These are phyloP conservation scores for Pitangus sulphuratus DNA, from an alignment of 2,797 vertebrate species.

Conservation along the genomic window DNA sequence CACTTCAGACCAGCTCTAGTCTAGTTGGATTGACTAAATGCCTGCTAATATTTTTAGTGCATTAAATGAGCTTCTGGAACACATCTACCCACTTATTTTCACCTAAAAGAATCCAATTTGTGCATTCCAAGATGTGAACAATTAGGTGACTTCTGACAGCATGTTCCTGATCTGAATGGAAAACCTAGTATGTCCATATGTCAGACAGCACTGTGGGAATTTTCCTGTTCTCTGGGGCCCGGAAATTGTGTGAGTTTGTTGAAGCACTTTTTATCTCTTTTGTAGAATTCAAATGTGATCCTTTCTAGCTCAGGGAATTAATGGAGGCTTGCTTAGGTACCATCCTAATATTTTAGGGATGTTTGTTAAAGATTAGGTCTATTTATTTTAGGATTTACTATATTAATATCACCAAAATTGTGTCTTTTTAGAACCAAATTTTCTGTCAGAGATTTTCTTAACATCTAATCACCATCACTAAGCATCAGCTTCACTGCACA, in stretches of 20 bases:
- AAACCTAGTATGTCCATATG: neutral
- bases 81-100: neutral
- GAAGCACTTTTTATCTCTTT: neutral
- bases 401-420: neutral
- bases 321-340: neutral
- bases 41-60: neutral
- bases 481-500: neutral
- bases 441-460: neutral
- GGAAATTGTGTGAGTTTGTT: neutral
- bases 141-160: neutral
- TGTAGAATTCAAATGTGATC: neutral
- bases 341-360: neutral
- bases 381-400: constrained; percentile 1
- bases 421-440: neutral
- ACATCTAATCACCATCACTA: neutral
- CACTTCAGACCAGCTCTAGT: neutral
- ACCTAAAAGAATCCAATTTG: neutral
- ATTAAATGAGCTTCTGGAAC: neutral
- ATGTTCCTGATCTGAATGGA: neutral
- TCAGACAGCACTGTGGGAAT: neutral
- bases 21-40: neutral
- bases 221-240: neutral
- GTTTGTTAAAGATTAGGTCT: neutral
- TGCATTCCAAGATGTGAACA: neutral
- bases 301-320: neutral